A percentile compares a stretch with the other conserved stretches of the same genome.
These are phyloP conservation scores for Hoplostethus mediterraneus DNA, from an alignment of 2,797 vertebrate species.

Conservation along the genomic window DNA sequence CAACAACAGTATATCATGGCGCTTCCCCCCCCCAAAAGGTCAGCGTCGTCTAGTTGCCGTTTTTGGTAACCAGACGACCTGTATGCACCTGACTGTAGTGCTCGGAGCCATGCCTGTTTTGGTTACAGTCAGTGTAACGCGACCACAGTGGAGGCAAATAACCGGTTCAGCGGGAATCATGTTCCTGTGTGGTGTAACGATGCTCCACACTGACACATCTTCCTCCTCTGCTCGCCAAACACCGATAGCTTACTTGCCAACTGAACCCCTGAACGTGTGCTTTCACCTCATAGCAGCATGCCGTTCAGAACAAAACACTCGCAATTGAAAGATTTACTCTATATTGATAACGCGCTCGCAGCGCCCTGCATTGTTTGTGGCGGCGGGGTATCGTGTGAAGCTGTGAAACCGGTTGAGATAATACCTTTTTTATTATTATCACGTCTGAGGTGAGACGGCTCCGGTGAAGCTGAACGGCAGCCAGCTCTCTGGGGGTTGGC, in stretches of 20 bases:
- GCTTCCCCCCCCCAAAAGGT: background rate
- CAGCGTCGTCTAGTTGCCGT: constrained; percentile 17
- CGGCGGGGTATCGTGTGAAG: constrained; percentile 21
- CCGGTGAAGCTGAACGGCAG: background rate
- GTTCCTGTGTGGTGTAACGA: background rate
- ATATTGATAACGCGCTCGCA: background rate
- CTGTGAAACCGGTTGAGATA: constrained; percentile 50
- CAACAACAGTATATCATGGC: constrained; percentile 5
- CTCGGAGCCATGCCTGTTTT: constrained; percentile 25
- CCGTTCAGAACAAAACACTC: background rate
- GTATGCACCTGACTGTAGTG: constrained; percentile 3
- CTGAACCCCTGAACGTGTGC: background rate
- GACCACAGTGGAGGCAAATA: constrained; percentile 29
- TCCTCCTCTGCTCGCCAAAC: background rate
- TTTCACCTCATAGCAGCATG: background rate
- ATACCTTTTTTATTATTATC: constrained; percentile 23
- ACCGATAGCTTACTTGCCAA: background rate
- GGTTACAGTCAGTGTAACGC: constrained; percentile 18
- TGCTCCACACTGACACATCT: background rate
- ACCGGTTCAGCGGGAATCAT: constrained; percentile 49
- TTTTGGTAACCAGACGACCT: background rate
- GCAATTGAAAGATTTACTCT: background rate
- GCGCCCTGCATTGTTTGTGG: constrained; percentile 25
- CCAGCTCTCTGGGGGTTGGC: background rate
- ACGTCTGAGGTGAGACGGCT: background rate